Evolutionary conservation across 2,113 vertebrate species (phyloP).

Genomic region (Pitta sordida): DNA sequence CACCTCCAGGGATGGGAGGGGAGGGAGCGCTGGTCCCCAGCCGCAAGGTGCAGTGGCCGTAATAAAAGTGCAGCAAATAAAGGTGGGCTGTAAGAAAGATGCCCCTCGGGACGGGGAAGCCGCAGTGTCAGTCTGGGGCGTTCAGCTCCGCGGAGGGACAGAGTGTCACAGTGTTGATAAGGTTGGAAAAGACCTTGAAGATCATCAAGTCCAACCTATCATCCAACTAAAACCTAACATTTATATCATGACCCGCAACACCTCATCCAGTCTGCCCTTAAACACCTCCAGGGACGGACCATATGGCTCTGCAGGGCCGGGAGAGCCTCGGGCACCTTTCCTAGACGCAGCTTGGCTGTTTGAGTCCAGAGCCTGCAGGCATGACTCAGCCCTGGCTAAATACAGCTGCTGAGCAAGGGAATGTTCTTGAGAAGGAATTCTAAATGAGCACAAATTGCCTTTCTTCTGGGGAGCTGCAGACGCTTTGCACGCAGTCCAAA

Average conservation of each 20-base stretch:
- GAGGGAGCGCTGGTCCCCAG: not conserved
- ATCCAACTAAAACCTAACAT: too few relatives aligned
- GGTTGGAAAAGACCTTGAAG: too few relatives aligned
- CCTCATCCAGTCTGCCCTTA: too few relatives aligned
- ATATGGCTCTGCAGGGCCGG: not conserved
- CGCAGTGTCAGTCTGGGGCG: not conserved
- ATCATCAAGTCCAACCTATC: too few relatives aligned
- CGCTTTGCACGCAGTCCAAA: not conserved
- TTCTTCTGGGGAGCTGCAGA: not conserved
- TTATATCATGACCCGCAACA: too few relatives aligned
- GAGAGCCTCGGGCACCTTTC: not conserved
- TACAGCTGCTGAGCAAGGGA: not conserved
- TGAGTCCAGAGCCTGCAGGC: not conserved
- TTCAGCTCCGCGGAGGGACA: not conserved
- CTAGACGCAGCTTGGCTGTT: not conserved
- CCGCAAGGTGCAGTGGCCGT: not conserved
- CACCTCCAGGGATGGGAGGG: too few relatives aligned
- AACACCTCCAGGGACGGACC: too few relatives aligned
- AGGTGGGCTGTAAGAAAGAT: accelerated
- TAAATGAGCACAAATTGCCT: not conserved
- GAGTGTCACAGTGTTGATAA: too few relatives aligned
- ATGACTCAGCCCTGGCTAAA: constrained; percentile 15
- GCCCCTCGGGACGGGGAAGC: not conserved
- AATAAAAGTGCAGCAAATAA: accelerated
- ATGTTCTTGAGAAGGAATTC: not conserved